Percentiles rank a stretch among this genome's conserved stretches.
Conservation (phyloP, 35 echinoderm and acorn worm species). For the Ptychodera flava region DNA sequence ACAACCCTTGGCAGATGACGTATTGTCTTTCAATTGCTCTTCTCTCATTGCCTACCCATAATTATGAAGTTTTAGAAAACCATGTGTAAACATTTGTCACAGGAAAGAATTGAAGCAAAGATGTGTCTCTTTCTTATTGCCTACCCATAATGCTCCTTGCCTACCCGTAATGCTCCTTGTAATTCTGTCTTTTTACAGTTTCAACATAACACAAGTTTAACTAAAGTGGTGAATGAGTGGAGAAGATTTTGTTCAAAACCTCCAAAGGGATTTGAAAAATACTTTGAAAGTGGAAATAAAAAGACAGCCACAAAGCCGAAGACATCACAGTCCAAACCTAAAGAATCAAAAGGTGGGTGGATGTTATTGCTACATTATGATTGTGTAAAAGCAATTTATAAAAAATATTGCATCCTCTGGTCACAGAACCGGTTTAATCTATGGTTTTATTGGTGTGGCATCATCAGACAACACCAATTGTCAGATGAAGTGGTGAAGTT, state of each 20-base stretch:
- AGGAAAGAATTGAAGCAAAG: background rate
- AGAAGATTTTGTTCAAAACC: conserved; percentile 51
- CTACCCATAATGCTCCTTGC: too few relatives aligned
- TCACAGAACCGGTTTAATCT: background rate
- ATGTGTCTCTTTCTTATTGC: background rate
- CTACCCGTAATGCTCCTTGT: too few relatives aligned
- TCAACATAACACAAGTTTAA: background rate
- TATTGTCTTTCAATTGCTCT: background rate
- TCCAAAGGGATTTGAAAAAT: conserved; percentile 97
- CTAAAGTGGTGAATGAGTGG: background rate
- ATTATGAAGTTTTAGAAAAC: background rate
- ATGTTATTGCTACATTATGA: background rate
- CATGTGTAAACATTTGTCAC: background rate
- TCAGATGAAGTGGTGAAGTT: too few relatives aligned
- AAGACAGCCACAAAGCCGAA: conserved; percentile 7
- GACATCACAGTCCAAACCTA: background rate
- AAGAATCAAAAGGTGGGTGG: background rate
- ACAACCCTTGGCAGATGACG: too few relatives aligned
- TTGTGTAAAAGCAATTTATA: background rate
- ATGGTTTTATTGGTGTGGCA: background rate
- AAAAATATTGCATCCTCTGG: background rate
- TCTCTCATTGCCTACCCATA: background rate
- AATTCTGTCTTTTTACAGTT: background rate
- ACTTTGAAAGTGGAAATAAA: conserved; percentile 63
- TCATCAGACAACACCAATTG: background rate